Evolutionary conservation across 2,888 invertebrate species (phyloP), one percentile per base, ranked within the genome.

Genomic region (Noctua janthina): DNA sequence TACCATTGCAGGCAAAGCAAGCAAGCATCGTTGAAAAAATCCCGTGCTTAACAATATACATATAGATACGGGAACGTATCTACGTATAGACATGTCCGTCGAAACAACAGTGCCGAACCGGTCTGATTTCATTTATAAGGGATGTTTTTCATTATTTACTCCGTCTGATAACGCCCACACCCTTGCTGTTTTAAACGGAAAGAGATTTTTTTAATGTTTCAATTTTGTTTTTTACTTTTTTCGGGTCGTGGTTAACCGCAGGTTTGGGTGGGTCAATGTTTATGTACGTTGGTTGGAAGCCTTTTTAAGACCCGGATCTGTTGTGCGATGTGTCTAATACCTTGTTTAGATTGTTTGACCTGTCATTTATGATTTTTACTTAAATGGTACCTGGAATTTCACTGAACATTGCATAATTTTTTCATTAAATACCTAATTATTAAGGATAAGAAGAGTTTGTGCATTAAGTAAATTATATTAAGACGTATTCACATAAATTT

Each of bases 81-180:
- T 64, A 39, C 29, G 51, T 62, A n/a, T 20, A 59, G n/a, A 23
- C 59, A 71, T 68, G 46, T 77, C 49, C 35, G 71, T 71, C 71
- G 69, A 75, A 81, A 83, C 70, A 83, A 79, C 81, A 72, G 74
- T 74, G 73, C 84, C 75, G 82, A 89, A 87, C 84, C 87, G 87
- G 86, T 86, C 90, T 87, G 90, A 92, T 92, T 93, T 92, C 92
- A 92, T 93, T 93, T 92, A 93, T 91, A 92, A 92, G 88, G 90
- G 90, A 89, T 91, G 91, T 92, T 92, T 92, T 92, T 92, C 93
- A 93, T 93, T 93, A 93, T 93, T 93, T 93, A 91, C 88, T 86
- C 83, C 76, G 79, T 66, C 88, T 88, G 92, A 91, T 91, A 91
- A 88, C 90, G 86, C 85, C 74, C 82, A 87, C 89, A 85, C 82